These are phyloP conservation scores for Dromius quadrimaculatus DNA, from an alignment of 2,888 invertebrate species.

Conservation along the genomic window DNA sequence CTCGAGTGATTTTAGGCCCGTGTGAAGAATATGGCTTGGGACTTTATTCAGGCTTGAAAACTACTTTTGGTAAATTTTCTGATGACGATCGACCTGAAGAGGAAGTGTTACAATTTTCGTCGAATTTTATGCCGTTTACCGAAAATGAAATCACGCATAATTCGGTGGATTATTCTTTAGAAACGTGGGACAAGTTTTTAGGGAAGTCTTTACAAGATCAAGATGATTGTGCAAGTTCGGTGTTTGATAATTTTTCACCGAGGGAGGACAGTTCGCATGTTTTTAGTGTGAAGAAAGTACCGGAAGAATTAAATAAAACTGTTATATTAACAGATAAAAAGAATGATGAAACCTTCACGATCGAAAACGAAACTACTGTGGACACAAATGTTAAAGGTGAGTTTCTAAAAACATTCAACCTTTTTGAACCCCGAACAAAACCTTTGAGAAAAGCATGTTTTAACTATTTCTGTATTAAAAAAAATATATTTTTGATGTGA, in stretches of 20 bases:
- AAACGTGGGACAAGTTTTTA: constrained; percentile 66
- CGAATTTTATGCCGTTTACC: constrained; percentile 67
- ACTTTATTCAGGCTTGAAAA: constrained; percentile 68
- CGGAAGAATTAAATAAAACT: constrained; percentile 28
- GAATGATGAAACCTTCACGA: constrained; percentile 16
- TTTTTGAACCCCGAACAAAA: background rate
- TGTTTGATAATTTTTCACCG: constrained; percentile 39
- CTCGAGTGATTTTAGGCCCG: constrained; percentile 72
- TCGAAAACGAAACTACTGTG: constrained; percentile 2
- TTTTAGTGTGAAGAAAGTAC: constrained; percentile 20
- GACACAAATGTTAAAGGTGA: constrained; percentile 1
- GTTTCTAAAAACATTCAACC: too few relatives aligned
- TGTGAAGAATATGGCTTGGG: constrained; percentile 71
- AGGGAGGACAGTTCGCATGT: constrained; percentile 25
- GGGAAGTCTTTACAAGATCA: constrained; percentile 63
- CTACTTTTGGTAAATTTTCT: constrained; percentile 61
- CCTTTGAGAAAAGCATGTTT: too few relatives aligned
- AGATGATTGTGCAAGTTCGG: constrained; percentile 33
- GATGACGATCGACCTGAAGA: constrained; percentile 68
- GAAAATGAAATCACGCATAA: constrained; percentile 51
- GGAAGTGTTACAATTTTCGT: constrained; percentile 70
- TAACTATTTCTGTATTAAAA: too few relatives aligned
- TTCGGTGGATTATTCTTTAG: constrained; percentile 63
- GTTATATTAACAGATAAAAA: background rate
- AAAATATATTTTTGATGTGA: too few relatives aligned